Evolutionary conservation across 2,888 invertebrate genomes (phyloP), one percentile per base, ranked within the genome.

Genomic region (Rhopalosiphum nymphaeae): DNA sequence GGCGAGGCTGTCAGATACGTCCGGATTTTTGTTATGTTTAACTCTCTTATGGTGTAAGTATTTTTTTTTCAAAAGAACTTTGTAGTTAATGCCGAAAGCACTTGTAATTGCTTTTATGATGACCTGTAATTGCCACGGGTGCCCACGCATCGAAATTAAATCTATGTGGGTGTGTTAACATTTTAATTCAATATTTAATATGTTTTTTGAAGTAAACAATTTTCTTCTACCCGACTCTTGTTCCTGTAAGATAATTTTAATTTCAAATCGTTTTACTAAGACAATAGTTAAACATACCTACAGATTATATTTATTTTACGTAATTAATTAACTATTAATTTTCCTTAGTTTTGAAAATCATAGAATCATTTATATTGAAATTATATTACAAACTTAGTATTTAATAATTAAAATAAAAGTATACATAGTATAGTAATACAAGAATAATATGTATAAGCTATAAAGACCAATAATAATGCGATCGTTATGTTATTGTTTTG

Each of bases 71-170:
- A 29, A 89, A 89, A 42, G 49, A 56, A 89, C 93, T 93, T 78
- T 78, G 89, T 67, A 26, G 92, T 61, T 29, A 46, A 67, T 36
- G 87, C 87, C 87, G 87, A 91, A 91, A 44, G 44, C 42, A 85
- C 44, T 61, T 67, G 87, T 92, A 92, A 93, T 89, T 89, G 21
- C 44, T 93, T 93, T 93, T 93, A 93, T 16, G 53, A 78, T 44
- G 53, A 78, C 78, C 44, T 1, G 42, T 78, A 87, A 92, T 87
- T 92, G 61, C 36, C n/a, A 7, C 42, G 21, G 42, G 9, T 29
- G 53, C 91, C 84, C 56, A 91, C 84, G 56, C n/a, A n/a, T 29
- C 1, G 4, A 29, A n/a, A 16, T 44, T 5, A 85, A 91, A n/a
- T 29, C 11, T 36, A 36, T 11, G 85, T 57, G 56, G 84, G 85